A percentile compares a stretch with the other conserved stretches of the same genome.
phyloP scores from a whole-genome alignment of 2,113 vertebrate genomes.

The Actinemys pallida region DNA sequence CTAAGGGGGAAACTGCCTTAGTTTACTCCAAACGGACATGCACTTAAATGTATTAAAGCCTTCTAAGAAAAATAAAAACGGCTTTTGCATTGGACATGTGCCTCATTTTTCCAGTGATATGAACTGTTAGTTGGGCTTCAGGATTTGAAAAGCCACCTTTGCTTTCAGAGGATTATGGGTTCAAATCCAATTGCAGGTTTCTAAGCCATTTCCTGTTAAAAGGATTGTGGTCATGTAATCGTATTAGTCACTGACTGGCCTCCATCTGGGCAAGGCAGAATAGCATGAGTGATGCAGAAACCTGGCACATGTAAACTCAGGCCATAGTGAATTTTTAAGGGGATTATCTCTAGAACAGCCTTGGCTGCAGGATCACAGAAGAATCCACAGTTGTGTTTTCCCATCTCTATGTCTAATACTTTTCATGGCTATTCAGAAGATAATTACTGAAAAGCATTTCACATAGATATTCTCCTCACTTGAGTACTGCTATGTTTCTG shows the following conservation, averaged over 20 bases:
- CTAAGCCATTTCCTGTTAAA: slow-evolving; percentile 62
- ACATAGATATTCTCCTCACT: background rate
- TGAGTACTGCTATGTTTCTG: background rate
- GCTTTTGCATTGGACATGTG: background rate
- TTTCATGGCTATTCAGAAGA: slow-evolving; percentile 45
- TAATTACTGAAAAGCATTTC: slow-evolving; percentile 33
- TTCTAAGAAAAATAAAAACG: background rate
- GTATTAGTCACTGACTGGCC: slow-evolving; percentile 36
- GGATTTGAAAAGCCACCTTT: slow-evolving; percentile 35
- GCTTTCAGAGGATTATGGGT: slow-evolving; percentile 49
- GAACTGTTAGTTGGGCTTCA: background rate
- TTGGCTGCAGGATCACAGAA: slow-evolving; percentile 41
- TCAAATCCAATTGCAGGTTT: slow-evolving; percentile 68
- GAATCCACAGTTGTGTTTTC: slow-evolving; percentile 1
- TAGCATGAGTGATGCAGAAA: slow-evolving; percentile 53
- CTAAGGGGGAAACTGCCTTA: background rate
- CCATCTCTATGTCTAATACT: slow-evolving; percentile 55
- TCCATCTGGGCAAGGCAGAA: slow-evolving; percentile 52
- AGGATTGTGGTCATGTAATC: slow-evolving; percentile 60
- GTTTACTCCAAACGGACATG: background rate
- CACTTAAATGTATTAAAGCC: background rate
- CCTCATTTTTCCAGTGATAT: background rate
- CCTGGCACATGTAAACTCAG: slow-evolving; percentile 30
- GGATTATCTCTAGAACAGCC: slow-evolving; percentile 62
- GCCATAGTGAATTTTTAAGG: slow-evolving; percentile 56